phyloP scores from a whole-genome alignment of 2,113 vertebrate species.

The Malaclemys terrapin region DNA sequence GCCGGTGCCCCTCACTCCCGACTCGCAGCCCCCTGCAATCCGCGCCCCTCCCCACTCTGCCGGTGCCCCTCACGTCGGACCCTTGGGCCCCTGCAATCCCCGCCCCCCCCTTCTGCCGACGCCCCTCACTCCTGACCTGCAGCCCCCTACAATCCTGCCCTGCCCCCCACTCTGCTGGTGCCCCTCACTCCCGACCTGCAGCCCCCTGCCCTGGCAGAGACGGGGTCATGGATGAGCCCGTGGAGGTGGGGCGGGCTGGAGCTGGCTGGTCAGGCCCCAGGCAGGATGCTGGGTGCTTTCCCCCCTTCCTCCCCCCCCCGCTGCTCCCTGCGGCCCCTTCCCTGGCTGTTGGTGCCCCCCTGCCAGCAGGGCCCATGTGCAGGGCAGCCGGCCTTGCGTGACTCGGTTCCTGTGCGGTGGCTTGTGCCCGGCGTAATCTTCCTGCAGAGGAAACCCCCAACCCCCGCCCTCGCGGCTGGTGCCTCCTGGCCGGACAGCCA shows the following conservation, averaged over 20 bases:
- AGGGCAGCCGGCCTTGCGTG: not conserved
- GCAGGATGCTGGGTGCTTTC: not conserved
- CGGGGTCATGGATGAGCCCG: too few species aligned
- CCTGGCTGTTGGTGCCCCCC: not conserved
- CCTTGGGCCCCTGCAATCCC: not conserved
- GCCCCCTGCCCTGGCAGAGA: not conserved
- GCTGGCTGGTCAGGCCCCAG: not conserved
- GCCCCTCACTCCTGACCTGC: too few species aligned
- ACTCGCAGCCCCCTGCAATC: too few species aligned
- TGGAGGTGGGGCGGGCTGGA: too few species aligned
- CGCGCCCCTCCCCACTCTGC: too few species aligned
- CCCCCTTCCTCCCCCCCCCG: fast-evolving
- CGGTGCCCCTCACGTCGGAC: too few species aligned
- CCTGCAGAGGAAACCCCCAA: not conserved
- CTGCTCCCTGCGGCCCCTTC: not conserved
- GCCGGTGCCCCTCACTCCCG: too few species aligned
- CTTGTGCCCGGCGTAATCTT: not conserved
- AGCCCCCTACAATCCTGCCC: too few species aligned
- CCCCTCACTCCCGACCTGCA: not conserved
- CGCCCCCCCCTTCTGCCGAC: too few species aligned
- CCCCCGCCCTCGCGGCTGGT: not conserved
- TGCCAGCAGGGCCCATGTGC: not conserved
- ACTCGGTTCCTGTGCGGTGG: not conserved
- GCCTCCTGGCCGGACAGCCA: not conserved
- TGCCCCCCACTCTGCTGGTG: too few species aligned